phyloP scores from a whole-genome alignment of 2,113 vertebrate species.

The Montifringilla adamsi region DNA sequence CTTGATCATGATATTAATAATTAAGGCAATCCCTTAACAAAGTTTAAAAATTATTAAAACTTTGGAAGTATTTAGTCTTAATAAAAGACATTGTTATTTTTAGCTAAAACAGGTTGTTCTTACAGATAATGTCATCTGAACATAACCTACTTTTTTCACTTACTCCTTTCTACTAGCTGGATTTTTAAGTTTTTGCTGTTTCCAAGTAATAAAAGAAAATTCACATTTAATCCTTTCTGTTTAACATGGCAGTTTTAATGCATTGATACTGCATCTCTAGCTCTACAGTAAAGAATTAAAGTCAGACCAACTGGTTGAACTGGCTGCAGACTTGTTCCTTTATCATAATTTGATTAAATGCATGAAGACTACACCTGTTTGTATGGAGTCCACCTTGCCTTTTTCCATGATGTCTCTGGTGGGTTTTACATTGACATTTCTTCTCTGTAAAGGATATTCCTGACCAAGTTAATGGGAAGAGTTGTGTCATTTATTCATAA shows the following conservation, averaged over 20 bases:
- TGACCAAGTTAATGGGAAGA: neutral
- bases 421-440: neutral
- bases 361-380: neutral
- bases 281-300: neutral
- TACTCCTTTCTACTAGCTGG: neutral
- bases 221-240: neutral
- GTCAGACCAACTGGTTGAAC: neutral
- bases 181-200: neutral
- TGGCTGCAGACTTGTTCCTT: neutral
- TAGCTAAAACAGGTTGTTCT: neutral
- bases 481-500: neutral
- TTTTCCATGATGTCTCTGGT: neutral
- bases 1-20: neutral
- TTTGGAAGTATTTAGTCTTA: neutral
- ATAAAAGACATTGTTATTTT: neutral
- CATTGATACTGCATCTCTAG: neutral
- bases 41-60: neutral
- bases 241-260: neutral
- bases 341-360: neutral
- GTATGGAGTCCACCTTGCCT: neutral
- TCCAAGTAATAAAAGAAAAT: neutral
- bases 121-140: neutral
- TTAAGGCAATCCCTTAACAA: neutral
- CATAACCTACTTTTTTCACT: neutral
- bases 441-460: neutral